These are phyloP conservation scores for Iguana delicatissima DNA, from an alignment of 2,797 vertebrate genomes.

Conservation along the genomic window DNA sequence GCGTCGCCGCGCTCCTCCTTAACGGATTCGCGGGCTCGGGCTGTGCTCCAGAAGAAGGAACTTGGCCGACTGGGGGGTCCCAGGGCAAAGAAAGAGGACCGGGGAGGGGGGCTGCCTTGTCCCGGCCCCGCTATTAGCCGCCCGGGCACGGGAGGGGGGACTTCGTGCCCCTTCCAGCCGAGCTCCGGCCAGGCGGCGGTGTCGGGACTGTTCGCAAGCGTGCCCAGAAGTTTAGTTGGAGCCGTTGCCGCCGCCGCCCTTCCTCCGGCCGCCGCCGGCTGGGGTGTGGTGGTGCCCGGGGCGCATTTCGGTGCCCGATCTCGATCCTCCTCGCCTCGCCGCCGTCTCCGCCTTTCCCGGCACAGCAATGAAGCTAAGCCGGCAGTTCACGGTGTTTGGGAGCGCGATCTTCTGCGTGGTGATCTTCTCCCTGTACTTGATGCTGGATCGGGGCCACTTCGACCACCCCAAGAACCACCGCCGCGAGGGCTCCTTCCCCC, in stretches of 20 bases:
- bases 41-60: background rate
- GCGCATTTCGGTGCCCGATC: background rate
- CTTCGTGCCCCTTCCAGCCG: background rate
- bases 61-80: background rate
- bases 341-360: background rate
- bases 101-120: background rate
- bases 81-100: background rate
- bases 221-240: constrained; percentile 19
- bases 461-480: constrained; percentile 81
- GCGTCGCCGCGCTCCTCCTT: background rate
- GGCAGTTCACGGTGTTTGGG: constrained; percentile 85
- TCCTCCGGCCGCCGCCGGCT: no score
- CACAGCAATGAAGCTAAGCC: constrained; percentile 87
- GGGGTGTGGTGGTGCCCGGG: background rate
- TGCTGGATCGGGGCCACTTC: constrained; percentile 89
- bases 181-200: constrained; percentile 21
- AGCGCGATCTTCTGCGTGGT: constrained; percentile 90
- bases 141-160: background rate
- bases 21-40: background rate
- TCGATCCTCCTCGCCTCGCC: no score
- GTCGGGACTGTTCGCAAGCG: background rate
- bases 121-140: background rate
- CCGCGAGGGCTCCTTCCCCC: constrained; percentile 80
- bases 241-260: no score
- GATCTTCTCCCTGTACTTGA: constrained; percentile 89